Evolutionary conservation across 2,797 vertebrate genomes (phyloP), one percentile per base, ranked within the genome.

Genomic region (Clarias laeviceps): DNA sequence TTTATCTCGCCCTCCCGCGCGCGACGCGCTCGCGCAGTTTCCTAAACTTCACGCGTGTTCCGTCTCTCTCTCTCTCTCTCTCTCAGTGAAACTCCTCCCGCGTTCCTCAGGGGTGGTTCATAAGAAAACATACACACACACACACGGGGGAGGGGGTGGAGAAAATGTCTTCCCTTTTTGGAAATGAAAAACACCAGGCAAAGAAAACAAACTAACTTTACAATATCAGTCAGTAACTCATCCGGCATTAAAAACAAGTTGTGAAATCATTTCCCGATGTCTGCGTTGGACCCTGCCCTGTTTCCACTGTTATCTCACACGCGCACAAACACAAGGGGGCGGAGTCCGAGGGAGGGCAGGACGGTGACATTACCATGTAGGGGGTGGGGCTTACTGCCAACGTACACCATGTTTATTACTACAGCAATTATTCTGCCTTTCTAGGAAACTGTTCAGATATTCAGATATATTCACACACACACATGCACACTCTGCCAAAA

Each of bases 241-340:
- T 27, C 78, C 65, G 89, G 73, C n/a, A 9, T n/a, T 65, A 84
- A 68, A 4, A 84, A 79, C 20, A 84, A 88, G 82, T 88, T 87
- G 62, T 66, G 85, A 87, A 87, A 88, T 61, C 34, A 59, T 32
- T 73, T 22, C 40, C 62, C 61, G 61, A 65, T 40, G 78, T 45
- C 78, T 15, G 76, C 2, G 32, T 0, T 57, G 88, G 77, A 92
- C 92, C 91, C 93, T 90, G 90, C 92, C 93, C 91, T 88, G 85
- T 90, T 92, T 91, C 91, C 89, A 89, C 88, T 89, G 86, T 93
- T 95, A 94, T 95, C 94, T 89, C 77, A 54, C 84, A 27, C 84
- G 68, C 61, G 50, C n/a, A 70, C 29, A 56, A 27, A 54, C 37
- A 27, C 17, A 0, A 89, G 89, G 84, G 91, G 57, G 87, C 84